phyloP scores from a whole-genome alignment of 2,888 invertebrate species.

The Sesia bembeciformis region DNA sequence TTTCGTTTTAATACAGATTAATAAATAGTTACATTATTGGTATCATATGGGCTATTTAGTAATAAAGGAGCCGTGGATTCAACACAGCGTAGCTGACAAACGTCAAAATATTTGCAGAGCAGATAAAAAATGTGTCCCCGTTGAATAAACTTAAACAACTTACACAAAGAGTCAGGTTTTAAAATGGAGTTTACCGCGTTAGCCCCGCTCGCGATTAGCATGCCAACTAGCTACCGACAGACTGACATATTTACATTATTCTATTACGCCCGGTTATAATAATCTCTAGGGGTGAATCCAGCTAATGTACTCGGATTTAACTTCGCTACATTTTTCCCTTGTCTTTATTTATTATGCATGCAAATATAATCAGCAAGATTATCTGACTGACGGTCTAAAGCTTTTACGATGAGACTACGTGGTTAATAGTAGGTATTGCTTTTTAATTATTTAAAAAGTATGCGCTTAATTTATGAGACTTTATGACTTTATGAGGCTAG shows the following conservation, averaged over 20 bases:
- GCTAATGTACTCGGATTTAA: conserved; percentile 52
- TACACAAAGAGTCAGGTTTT: conserved; percentile 47
- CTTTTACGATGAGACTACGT: conserved; percentile 5
- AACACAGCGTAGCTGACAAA: conserved; percentile 7
- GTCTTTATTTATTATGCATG: conserved; percentile 26
- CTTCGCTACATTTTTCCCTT: conserved; percentile 32
- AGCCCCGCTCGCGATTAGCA: conserved; percentile 50
- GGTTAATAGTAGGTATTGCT: conserved; percentile 11
- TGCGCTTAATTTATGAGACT: too few species aligned
- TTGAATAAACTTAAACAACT: conserved; percentile 42
- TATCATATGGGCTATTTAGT: too few species aligned
- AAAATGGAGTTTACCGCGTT: conserved; percentile 50
- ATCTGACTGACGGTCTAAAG: conserved; percentile 7
- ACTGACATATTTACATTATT: conserved; percentile 51
- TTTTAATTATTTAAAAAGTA: neutral
- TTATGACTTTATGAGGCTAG: too few species aligned
- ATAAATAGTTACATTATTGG: too few species aligned
- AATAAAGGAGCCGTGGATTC: too few species aligned
- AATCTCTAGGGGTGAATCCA: conserved; percentile 54
- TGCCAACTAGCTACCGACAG: conserved; percentile 43
- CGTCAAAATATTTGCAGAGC: conserved; percentile 67
- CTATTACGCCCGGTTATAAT: conserved; percentile 60
- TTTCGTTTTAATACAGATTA: too few species aligned
- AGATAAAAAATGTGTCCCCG: conserved; percentile 54
- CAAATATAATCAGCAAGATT: conserved; percentile 17